Conservation (phyloP, 1,140 invertebrate species). For the Periplaneta americana region DNA sequence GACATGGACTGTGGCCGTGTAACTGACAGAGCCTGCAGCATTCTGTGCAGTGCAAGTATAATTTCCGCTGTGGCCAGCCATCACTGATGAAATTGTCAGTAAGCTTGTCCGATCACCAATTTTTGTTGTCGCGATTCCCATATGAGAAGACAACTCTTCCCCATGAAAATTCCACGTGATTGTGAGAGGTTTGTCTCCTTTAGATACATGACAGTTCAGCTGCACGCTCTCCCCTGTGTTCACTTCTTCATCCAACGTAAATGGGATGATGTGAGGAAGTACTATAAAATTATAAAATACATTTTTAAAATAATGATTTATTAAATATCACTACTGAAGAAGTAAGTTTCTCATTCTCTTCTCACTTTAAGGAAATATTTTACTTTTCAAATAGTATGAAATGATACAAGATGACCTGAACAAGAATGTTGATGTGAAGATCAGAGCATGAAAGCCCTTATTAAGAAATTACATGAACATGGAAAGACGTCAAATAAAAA, state of each 20-base stretch:
- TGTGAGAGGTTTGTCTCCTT: constrained; percentile 36
- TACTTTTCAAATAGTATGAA: too few species aligned
- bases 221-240: constrained; percentile 43
- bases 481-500: too few species aligned
- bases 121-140: constrained; percentile 38
- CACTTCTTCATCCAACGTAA: constrained; percentile 41
- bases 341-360: too few species aligned
- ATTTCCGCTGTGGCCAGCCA: constrained; percentile 66
- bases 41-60: constrained; percentile 68
- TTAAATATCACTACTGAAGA: too few species aligned
- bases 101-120: constrained; percentile 65
- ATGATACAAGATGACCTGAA: too few species aligned
- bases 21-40: constrained; percentile 51
- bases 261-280: constrained; percentile 42
- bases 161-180: constrained; percentile 32
- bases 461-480: too few species aligned
- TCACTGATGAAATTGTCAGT: constrained; percentile 71
- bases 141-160: constrained; percentile 17
- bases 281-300: constrained; percentile 50
- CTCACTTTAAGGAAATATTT: too few species aligned
- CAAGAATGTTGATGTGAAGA: too few species aligned
- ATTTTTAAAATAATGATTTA: too few species aligned
- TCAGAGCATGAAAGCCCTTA: too few species aligned
- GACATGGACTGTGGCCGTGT: constrained; percentile 53
- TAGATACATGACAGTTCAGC: constrained; percentile 30